These are phyloP conservation scores for Caenorhabditis wallacei DNA, from an alignment of 2,888 invertebrate species.

Conservation along the genomic window DNA sequence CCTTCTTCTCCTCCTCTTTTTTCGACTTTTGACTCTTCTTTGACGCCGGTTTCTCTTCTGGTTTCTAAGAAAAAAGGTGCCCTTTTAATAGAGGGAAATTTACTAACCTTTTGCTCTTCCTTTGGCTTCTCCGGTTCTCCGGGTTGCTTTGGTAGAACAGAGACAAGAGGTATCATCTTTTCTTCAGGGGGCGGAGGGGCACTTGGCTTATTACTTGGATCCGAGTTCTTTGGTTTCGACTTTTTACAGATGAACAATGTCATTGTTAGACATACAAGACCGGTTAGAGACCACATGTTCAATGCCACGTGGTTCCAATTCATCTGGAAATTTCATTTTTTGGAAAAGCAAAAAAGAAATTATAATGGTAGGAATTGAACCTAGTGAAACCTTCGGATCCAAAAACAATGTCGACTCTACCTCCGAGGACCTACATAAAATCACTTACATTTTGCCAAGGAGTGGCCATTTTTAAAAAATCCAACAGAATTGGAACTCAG, in stretches of 20 bases:
- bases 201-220: background rate
- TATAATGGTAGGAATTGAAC: background rate
- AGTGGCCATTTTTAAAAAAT: conserved; percentile 36
- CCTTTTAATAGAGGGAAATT: background rate
- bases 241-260: conserved; percentile 26
- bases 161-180: too few relatives aligned
- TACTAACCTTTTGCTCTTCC: conserved; percentile 3
- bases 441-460: conserved; percentile 38
- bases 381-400: too few relatives aligned
- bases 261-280: conserved; percentile 32
- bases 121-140: conserved; percentile 12
- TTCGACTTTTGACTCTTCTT: conserved; percentile 21
- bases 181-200: too few relatives aligned
- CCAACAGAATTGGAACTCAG: conserved; percentile 18
- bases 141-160: background rate
- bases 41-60: background rate
- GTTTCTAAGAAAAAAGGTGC: background rate
- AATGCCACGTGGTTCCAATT: conserved; percentile 27
- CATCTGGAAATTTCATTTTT: conserved; percentile 9
- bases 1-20: conserved; percentile 14
- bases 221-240: conserved; percentile 4
- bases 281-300: conserved; percentile 11
- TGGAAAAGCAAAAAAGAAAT: background rate
- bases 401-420: too few relatives aligned
- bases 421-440: too few relatives aligned